Percentiles rank a stretch among this genome's conserved stretches.
Conservation (phyloP, 2,797 vertebrate species). For the Arvicola amphibius region DNA sequence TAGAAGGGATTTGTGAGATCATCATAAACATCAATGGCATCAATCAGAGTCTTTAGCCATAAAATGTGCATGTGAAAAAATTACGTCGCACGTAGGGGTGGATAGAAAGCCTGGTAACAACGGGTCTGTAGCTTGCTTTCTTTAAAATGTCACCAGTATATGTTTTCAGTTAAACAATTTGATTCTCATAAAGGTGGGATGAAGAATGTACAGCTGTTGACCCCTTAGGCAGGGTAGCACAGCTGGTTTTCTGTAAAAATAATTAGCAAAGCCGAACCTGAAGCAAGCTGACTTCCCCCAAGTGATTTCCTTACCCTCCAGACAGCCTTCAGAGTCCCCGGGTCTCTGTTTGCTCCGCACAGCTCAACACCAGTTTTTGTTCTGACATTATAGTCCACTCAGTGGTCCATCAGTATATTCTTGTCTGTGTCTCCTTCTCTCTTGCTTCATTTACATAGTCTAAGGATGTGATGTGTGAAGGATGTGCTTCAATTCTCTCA, state of each 20-base stretch:
- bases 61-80: neutral
- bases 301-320: constrained; percentile 51
- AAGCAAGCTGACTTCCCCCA: constrained; percentile 55
- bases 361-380: constrained; percentile 21
- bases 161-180: constrained; percentile 69
- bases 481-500: neutral
- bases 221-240: constrained; percentile 48
- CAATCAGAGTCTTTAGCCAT: neutral
- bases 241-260: constrained; percentile 71
- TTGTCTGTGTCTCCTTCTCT: neutral
- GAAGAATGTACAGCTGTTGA: constrained; percentile 56
- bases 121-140: neutral
- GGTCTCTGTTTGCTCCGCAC: neutral
- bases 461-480: neutral
- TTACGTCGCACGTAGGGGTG: neutral
- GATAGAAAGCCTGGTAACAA: neutral
- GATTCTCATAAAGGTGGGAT: constrained; percentile 57
- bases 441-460: neutral
- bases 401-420: neutral
- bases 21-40: neutral
- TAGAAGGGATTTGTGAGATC: neutral
- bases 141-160: neutral
- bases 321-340: neutral
- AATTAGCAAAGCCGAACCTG: constrained; percentile 61
- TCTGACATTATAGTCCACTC: neutral